Evolutionary conservation across 2,113 vertebrate genomes (phyloP), one percentile per base, ranked within the genome.

Genomic region (Triplophysa rosa): DNA sequence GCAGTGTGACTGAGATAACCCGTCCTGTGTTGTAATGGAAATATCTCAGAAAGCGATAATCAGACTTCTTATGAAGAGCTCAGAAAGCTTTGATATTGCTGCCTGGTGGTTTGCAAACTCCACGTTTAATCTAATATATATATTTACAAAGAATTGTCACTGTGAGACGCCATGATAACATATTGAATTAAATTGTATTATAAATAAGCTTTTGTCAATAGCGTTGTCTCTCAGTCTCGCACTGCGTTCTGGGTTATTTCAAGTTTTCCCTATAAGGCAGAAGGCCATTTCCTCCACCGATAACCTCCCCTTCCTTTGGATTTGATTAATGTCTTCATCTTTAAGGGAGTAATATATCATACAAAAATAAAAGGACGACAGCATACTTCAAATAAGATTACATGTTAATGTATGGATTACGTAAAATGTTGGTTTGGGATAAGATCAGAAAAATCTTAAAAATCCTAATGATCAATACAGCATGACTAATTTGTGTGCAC

Each of bases 301-400:
- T 76, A 33, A 29, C 73, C 11, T 33, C 59, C 42, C 52, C 49
- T 52, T 76, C 59, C 73, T 64, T 49, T 75, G 40, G 23, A 75
- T 64, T 64, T 63, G 37, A 63, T 63, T 33, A 75, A 75, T 75
- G 2, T 3, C 19, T 42, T 61, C 6, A 61, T 73, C 4, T 75
- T 6, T 17, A 64, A 75, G 49, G 10, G 26, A 1, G n/a, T 8
- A 61, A 26, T 26, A 26, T 14, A 17, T 17, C 13, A 54, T 17
- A 19, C 5, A 19, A 54, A 12, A 17, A 6, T 17, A 17, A 16
- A 6, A 6, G 1, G 0, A 17, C 3, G 5, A 17, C 17, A 17
- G 16, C 24, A 14, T 6, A 17, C 70, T 23, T 72, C 17, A 70
- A 5, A 58, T 58, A 5, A 59, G n/a, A 72, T 40, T 58, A 37